A percentile compares a stretch with the other conserved stretches of the same genome.
These are phyloP conservation scores for Glossophaga mutica DNA, from an alignment of 2,797 vertebrate species.

Conservation along the genomic window DNA sequence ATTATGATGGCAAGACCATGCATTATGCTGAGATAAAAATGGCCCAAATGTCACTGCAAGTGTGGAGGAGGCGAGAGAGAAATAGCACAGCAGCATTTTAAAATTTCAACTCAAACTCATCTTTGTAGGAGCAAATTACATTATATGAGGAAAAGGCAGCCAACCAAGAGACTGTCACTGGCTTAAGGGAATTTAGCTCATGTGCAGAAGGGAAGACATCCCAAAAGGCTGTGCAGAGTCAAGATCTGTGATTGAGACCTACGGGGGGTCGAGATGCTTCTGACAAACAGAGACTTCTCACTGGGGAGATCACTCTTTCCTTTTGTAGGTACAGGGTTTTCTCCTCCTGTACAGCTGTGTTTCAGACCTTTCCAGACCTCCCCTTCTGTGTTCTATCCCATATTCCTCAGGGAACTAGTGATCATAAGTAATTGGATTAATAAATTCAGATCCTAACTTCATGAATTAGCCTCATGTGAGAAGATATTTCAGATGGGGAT, in stretches of 20 bases:
- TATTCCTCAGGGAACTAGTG: neutral
- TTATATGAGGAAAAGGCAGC: neutral
- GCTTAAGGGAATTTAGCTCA: neutral
- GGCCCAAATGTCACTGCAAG: neutral
- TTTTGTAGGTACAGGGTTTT: neutral
- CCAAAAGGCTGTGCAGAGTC: neutral
- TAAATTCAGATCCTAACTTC: neutral
- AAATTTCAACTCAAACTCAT: neutral
- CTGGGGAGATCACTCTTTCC: neutral
- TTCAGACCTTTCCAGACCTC: neutral
- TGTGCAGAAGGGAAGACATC: neutral
- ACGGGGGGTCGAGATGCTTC: neutral
- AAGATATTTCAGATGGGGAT: neutral
- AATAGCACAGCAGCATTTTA: neutral
- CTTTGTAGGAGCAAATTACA: neutral
- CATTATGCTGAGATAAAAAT: constrained; percentile 35
- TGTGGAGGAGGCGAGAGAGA: neutral
- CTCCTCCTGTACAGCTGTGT: neutral
- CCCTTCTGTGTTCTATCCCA: neutral
- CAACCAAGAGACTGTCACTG: neutral
- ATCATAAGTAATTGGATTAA: neutral
- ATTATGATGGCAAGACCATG: neutral
- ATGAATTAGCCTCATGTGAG: neutral
- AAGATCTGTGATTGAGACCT: neutral
- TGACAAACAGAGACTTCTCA: neutral